Base-by-base conservation (phyloP, 2,888 invertebrate species). In the Ernsta delagoae region DNA sequence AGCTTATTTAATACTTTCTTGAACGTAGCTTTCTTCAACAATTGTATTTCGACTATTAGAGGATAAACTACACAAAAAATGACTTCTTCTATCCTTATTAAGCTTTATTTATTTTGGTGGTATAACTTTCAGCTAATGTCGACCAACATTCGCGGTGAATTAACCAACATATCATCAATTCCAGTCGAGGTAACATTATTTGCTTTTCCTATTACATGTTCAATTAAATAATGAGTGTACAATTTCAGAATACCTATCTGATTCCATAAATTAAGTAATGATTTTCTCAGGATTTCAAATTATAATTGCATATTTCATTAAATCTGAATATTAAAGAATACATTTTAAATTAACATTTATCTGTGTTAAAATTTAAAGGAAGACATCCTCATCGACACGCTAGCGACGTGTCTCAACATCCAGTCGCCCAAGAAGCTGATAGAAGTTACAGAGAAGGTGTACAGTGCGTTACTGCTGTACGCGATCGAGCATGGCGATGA, bases 101-200 rank as follows among this genome's bases (percentile, higher is more conserved):
- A 4, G 6, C 6, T 36, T 36, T 36, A 36, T 36, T 45, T 3
- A 45, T 45, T 7, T 45, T 45, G 36, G 36, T 36, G 5, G 6
- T 36, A 6, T 50, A 59, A 54, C 70, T 84, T 81, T 39, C 83
- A 97, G 96, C 96, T 97, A 95, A 96, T 98, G 95, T 94, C 94
- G 72, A 94, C 94, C 0, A 97, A 96, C 82, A 91, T 98, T 43
- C 94, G 98, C 60, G 98, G 98, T 0, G 98, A 98, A 85, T 84
- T 98, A 75, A 97, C 97, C 68, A 90, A 80, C 75, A 75, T 85
- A 4, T 75, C 86, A 3, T 85, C 89, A 1, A 81, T 86, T 71
- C 80, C 79, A 39, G 79, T 89, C 5, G 84, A 87, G 79, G 92
- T 90, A 79, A 48, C 5, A 5, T 12, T 48, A n/a, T n/a, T n/a